phyloP scores from a whole-genome alignment of 2,888 invertebrate genomes.

The Fabriciana adippe region DNA sequence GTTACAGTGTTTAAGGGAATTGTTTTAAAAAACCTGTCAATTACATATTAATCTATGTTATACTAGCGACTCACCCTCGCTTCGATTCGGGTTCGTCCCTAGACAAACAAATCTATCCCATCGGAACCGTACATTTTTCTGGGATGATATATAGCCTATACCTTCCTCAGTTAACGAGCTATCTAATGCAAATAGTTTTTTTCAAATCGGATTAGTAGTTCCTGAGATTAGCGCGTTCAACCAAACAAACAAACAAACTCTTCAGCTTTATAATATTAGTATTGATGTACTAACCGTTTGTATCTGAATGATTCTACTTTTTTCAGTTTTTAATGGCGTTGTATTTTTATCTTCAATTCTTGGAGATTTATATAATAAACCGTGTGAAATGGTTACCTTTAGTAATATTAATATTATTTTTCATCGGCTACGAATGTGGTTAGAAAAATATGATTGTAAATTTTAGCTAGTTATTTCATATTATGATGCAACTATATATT shows the following conservation, averaged over 20 bases:
- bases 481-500: neutral
- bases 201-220: no score
- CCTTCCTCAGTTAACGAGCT: no score
- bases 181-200: no score
- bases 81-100: no score
- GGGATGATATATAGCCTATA: no score
- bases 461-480: neutral
- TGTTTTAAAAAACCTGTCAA: no score
- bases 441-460: constrained; percentile 31
- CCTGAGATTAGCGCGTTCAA: no score
- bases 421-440: constrained; percentile 53
- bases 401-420: constrained; percentile 49
- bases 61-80: neutral
- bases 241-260: no score
- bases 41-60: constrained; percentile 39
- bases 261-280: no score
- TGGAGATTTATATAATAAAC: constrained; percentile 35
- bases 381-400: constrained; percentile 53
- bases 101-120: no score
- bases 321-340: constrained; percentile 46
- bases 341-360: constrained; percentile 50
- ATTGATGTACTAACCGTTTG: neutral
- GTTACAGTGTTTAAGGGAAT: no score
- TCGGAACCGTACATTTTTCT: no score
- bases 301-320: neutral